Evolutionary conservation across 2,113 vertebrate genomes (phyloP), one percentile per base, ranked within the genome.

Genomic region (Channa maculata): DNA sequence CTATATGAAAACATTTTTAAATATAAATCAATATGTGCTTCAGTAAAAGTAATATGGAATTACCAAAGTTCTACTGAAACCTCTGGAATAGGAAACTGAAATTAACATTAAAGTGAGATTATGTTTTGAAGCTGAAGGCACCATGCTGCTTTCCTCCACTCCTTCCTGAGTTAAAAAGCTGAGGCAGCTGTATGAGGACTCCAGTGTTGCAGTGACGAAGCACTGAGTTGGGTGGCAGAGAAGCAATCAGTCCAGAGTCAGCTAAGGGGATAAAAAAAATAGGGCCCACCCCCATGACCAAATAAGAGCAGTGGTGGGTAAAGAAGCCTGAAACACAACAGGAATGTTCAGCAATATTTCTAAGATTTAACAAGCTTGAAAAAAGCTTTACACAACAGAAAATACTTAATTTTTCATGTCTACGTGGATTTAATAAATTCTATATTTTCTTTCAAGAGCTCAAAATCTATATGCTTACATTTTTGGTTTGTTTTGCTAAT

Each of bases 241-340:
- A 39, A 43, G 63, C 41, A 5, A 53, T 51, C 75, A 79, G 83
- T 59, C 64, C 50, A 0, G 62, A 79, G 81, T 82, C 82, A 69
- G 46, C 38, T 49, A 48, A 49, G 67, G 58, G 66, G 67, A 79
- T 70, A 61, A 79, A 79, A 60, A 52, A 33, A 10, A 1, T 8
- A 33, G 38, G 54, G 11, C 12, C 41, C 36, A 5, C 38, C 34
- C 1, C 7, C 11, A 45, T 10, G n/a, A 37, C 12, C 5, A 37
- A 60, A 59, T 67, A 57, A 70, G 74, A 83, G 77, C 58, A 59
- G 69, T 71, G 73, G 38, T 0, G 4, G 64, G 75, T 66, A 72
- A 66, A 75, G 77, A 67, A 63, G 44, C 49, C 43, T 1, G 3
- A 54, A 48, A 68, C 39, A 59, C 45, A 43, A 43, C 14, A 2